Evolutionary conservation across 1,140 invertebrate species (phyloP).

Genomic region (Aphis gossypii): DNA sequence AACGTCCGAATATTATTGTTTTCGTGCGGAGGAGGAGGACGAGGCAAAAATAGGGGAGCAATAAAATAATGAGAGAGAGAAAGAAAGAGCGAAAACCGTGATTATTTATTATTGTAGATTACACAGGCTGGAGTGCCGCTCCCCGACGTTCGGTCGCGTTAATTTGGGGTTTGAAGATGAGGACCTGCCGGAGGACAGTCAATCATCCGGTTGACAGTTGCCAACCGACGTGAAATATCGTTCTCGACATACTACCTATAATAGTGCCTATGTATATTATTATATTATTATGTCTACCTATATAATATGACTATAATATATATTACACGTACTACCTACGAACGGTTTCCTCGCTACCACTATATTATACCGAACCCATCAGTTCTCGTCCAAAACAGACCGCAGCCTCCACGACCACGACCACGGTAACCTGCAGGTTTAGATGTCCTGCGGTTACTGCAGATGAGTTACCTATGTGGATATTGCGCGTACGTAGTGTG

Average conservation of each 20-base stretch:
- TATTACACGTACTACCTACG: not conserved
- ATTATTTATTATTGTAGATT: slow-evolving; percentile 58
- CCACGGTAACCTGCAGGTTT: not conserved
- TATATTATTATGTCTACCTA: not conserved
- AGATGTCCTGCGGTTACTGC: not conserved
- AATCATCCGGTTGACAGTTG: slow-evolving; percentile 57
- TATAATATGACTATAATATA: not conserved
- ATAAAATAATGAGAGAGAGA: not conserved
- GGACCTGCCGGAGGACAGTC: slow-evolving; percentile 50
- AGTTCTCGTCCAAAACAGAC: not conserved
- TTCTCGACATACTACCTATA: not conserved
- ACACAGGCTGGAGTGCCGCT: slow-evolving; percentile 49
- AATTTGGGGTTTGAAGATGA: slow-evolving; percentile 51
- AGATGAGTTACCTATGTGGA: not conserved
- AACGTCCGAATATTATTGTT: slow-evolving; percentile 52
- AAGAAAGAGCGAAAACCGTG: slow-evolving; percentile 2
- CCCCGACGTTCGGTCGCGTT: slow-evolving; percentile 40
- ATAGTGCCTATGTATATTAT: not conserved
- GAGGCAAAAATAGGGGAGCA: not conserved
- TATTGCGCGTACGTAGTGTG: not conserved
- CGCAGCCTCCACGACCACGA: not conserved
- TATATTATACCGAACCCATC: not conserved
- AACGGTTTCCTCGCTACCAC: not conserved
- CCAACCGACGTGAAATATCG: slow-evolving; percentile 54
- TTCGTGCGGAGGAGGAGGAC: not conserved